Percentiles rank a stretch among this genome's conserved stretches.
phyloP scores from a whole-genome alignment of 2,888 invertebrate genomes.

The Cyclophora punctaria region DNA sequence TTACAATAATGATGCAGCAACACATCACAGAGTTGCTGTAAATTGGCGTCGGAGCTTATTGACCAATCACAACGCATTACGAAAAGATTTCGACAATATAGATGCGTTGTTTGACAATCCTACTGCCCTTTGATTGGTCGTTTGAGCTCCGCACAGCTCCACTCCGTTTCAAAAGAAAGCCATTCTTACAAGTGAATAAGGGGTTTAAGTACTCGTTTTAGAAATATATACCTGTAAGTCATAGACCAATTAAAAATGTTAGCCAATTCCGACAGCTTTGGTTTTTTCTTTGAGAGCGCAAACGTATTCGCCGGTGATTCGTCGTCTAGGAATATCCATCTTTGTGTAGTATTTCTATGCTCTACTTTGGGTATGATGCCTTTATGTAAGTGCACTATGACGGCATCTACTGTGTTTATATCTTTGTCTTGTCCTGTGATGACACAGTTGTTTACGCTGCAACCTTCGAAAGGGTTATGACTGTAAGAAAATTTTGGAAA shows the following conservation, averaged over 20 bases:
- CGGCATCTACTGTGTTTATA: constrained; percentile 76
- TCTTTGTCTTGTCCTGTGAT: constrained; percentile 71
- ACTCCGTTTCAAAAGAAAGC: no score
- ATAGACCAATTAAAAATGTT: constrained; percentile 83
- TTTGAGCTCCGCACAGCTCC: no score
- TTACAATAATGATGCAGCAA: no score
- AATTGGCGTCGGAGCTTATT: no score
- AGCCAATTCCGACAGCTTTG: constrained; percentile 56
- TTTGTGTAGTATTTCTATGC: constrained; percentile 59
- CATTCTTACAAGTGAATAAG: no score
- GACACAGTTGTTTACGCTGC: constrained; percentile 77
- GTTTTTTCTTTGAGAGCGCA: constrained; percentile 38
- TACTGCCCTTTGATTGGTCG: no score
- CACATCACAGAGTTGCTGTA: no score
- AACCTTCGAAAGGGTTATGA: constrained; percentile 70
- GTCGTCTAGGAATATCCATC: constrained; percentile 82
- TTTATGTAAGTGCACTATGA: constrained; percentile 71
- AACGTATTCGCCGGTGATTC: constrained; percentile 79
- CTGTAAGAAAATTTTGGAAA: constrained; percentile 29
- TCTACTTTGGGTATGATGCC: constrained; percentile 30
- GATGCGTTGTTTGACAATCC: no score
- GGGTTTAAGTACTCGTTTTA: no score
- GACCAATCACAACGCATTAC: no score
- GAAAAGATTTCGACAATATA: no score
- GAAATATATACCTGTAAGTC: constrained; percentile 71